These are phyloP conservation scores for Corella eumyota DNA, from an alignment of 23 tunicate genomes.

Conservation along the genomic window DNA sequence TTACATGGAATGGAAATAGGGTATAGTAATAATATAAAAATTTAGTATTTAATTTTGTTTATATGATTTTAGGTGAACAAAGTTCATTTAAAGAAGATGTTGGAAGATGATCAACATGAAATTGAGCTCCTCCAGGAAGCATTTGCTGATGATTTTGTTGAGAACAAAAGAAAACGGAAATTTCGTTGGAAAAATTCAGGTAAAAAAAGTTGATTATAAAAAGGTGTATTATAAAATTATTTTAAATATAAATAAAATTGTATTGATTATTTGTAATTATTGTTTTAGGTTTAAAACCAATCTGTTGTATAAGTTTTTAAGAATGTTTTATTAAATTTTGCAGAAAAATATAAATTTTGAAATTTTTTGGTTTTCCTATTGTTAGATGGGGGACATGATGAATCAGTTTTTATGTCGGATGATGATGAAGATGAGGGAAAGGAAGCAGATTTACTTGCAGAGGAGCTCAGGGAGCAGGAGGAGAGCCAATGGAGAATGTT, in stretches of 20 bases:
- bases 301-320: too few relatives aligned
- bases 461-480: conserved; percentile 12
- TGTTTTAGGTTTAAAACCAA: conserved; percentile 3
- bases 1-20: too few relatives aligned
- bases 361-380: too few relatives aligned
- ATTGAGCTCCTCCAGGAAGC: conserved; percentile 92
- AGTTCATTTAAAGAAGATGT: conserved; percentile 66
- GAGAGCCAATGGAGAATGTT: conserved; percentile 75
- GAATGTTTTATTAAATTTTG: background rate
- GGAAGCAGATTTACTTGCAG: conserved; percentile 4
- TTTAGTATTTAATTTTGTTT: too few relatives aligned
- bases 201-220: background rate
- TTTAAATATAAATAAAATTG: background rate
- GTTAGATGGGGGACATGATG: too few relatives aligned
- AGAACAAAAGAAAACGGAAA: conserved; percentile 54
- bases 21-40: too few relatives aligned
- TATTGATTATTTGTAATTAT: too few relatives aligned
- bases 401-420: too few relatives aligned
- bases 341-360: too few relatives aligned
- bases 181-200: conserved; percentile 86
- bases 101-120: conserved; percentile 74
- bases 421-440: conserved; percentile 52
- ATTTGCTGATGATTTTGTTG: conserved; percentile 53
- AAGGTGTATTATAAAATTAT: background rate
- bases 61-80: conserved; percentile 57